A percentile compares a stretch with the other conserved stretches of the same genome.
phyloP scores from a whole-genome alignment of 2,888 invertebrate genomes.

The Caenorhabditis sinica region DNA sequence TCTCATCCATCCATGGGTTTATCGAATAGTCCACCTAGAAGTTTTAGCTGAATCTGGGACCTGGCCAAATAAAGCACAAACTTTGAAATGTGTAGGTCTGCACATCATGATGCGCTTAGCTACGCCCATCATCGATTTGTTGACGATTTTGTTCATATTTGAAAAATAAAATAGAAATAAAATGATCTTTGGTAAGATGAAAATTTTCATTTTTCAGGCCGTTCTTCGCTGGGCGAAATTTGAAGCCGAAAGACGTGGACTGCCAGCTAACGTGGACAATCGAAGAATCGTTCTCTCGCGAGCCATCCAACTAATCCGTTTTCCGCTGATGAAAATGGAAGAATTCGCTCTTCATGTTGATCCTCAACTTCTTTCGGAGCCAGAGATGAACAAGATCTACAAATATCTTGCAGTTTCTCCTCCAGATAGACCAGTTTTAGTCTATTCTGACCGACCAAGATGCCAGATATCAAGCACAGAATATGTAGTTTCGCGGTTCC shows the following conservation, averaged over 20 bases:
- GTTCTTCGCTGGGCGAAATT: constrained; percentile 83
- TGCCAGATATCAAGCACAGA: constrained; percentile 67
- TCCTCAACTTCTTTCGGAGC: constrained; percentile 88
- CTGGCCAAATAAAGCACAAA: constrained; percentile 27
- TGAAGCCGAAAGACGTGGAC: constrained; percentile 88
- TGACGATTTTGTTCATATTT: constrained; percentile 57
- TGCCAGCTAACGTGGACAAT: constrained; percentile 88
- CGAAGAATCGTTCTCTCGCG: constrained; percentile 88
- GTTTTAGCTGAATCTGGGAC: background rate
- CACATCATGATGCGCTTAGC: constrained; percentile 78
- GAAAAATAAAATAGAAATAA: constrained; percentile 36
- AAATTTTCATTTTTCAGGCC: constrained; percentile 66
- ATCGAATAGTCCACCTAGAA: constrained; percentile 79
- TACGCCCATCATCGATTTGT: constrained; percentile 49
- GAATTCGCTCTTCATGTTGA: constrained; percentile 89
- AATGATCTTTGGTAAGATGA: background rate
- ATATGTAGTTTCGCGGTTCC: constrained; percentile 86
- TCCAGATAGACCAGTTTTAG: constrained; percentile 87
- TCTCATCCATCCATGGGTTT: constrained; percentile 82
- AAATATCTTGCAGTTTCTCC: constrained; percentile 87
- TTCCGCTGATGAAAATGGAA: constrained; percentile 91
- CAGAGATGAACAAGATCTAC: constrained; percentile 89
- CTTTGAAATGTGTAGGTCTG: constrained; percentile 77
- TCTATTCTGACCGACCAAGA: constrained; percentile 85
- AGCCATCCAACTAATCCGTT: constrained; percentile 89